Conservation (phyloP, 2,797 vertebrate genomes). For the Tiaroga cobitis region DNA sequence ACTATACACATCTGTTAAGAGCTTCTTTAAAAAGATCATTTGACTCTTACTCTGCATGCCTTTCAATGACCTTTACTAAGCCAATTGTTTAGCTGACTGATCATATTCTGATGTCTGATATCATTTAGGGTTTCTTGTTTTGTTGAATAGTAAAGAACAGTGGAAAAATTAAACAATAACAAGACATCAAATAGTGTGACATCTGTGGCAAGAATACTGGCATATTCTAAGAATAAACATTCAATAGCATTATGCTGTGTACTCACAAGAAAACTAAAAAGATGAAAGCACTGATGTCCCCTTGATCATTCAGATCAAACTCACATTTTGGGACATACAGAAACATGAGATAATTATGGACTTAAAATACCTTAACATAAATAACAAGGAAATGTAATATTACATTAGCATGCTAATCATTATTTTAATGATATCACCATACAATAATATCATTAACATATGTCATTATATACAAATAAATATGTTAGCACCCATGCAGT, state of each 20-base stretch:
- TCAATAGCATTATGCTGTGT: not conserved
- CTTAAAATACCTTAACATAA: not conserved
- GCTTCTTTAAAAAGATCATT: not conserved
- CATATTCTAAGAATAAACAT: not conserved
- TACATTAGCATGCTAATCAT: not conserved
- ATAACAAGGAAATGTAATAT: not conserved
- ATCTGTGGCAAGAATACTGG: not conserved
- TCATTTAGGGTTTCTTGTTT: not conserved
- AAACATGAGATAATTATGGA: not conserved
- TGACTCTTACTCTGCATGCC: not conserved
- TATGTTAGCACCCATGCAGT: too few relatives aligned
- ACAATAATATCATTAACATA: not conserved
- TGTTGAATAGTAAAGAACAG: not conserved
- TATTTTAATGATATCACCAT: not conserved
- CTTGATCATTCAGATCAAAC: not conserved
- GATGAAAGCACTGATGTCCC: not conserved
- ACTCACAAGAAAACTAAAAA: not conserved
- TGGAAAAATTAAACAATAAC: not conserved
- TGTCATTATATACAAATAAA: not conserved
- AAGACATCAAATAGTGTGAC: not conserved
- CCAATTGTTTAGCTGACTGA: not conserved
- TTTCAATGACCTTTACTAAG: constrained; percentile 1
- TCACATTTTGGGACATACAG: not conserved
- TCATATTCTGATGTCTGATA: not conserved
- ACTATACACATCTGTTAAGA: not conserved